Evolutionary conservation across 2,888 invertebrate genomes (phyloP), one percentile per base, ranked within the genome.

Genomic region (Gonocerus acuteangulatus): DNA sequence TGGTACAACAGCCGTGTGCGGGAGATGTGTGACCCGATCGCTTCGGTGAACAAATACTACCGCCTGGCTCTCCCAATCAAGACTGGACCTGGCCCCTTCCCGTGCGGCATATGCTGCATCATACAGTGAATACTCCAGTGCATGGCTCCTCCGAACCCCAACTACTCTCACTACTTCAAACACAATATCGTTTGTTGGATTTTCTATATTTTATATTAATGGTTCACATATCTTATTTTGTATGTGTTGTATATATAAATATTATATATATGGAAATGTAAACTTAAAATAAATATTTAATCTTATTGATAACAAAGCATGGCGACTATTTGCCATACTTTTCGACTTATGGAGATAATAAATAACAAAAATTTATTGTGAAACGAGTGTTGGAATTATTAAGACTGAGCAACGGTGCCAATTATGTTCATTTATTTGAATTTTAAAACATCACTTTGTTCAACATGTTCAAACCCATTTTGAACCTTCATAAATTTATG

Each of bases 81-180:
- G 45, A 34, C 63, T 60, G 54, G 57, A 62, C 48, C 65, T 13
- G 65, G 66, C 16, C 66, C 68, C 11, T 63, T 69, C 45, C 68
- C 69, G 15, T 67, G 68, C 60, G 69, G 69, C 51, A 45, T 69
- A 16, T 69, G 69, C 63, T 69, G 69, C 65, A 66, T 69, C 44
- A 66, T 69, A 48, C 69, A 69, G 63, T 69, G 62, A 68, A 36
- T 52, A 23, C 52, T 44, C 49, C 54, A 42, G 48, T 27, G 48
- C 48, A 48, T 61, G 48, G 48, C 57, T 45, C 23, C 21, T 36
- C 39, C 56, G 15, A 9, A 39, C 39, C 39, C 39, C 15, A 11
- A 39, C 39, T 39, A 39, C 39, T 39, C 39, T 39, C 13, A n/a
- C 39, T 15, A 39, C 39, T 9, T 16, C 19, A 60, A 19, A 27